These are phyloP conservation scores for Colistium nudipinnis DNA, from an alignment of 2,113 vertebrate genomes.

Conservation along the genomic window DNA sequence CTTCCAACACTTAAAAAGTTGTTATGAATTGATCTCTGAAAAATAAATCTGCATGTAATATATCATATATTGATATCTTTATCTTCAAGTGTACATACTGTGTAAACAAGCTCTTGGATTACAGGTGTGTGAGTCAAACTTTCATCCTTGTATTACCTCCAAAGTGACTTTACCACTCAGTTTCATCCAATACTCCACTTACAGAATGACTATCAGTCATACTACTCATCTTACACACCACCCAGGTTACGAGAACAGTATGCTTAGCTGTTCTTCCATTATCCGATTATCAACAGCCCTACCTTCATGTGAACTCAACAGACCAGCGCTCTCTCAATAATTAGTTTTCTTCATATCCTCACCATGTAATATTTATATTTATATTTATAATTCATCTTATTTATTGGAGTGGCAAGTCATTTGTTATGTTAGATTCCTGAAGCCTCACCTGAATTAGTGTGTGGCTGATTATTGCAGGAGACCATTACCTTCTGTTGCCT, in stretches of 20 bases:
- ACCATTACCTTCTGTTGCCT: constrained; percentile 28
- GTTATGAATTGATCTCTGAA: constrained; percentile 13
- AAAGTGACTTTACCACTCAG: constrained; percentile 1
- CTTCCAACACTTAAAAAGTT: neutral
- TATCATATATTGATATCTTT: neutral
- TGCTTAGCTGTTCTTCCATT: constrained; percentile 60
- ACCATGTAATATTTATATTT: constrained; percentile 18
- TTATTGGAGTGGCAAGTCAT: neutral
- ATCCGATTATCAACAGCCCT: constrained; percentile 65
- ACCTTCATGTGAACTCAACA: constrained; percentile 25
- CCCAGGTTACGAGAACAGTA: constrained; percentile 42
- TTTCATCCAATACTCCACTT: constrained; percentile 27
- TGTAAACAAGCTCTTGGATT: too few species aligned
- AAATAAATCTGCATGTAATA: neutral
- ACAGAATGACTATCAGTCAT: constrained; percentile 41
- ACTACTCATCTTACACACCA: constrained; percentile 70
- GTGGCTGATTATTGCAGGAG: constrained; percentile 16
- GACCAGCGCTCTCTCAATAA: constrained; percentile 2
- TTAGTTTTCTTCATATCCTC: constrained; percentile 7
- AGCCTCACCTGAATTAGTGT: neutral
- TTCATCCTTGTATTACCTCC: neutral
- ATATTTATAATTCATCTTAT: constrained; percentile 33
- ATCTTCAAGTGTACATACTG: neutral
- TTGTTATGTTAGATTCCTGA: constrained; percentile 29
- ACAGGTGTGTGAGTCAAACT: neutral